These are phyloP conservation scores for Babylonia areolata DNA, from an alignment of 1,140 invertebrate species.

Conservation along the genomic window DNA sequence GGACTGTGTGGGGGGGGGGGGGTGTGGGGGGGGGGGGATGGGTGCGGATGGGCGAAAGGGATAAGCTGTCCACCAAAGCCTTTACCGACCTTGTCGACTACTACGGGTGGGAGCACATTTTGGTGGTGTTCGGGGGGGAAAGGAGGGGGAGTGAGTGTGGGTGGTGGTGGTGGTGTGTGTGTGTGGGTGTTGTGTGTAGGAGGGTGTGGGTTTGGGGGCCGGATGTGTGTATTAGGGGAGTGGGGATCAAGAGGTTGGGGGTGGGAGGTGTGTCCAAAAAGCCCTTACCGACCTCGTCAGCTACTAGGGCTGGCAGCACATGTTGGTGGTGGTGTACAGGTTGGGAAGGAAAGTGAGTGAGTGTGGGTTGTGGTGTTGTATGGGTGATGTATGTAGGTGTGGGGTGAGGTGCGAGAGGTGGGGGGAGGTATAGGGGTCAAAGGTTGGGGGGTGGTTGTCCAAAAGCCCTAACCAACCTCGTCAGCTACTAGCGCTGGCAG, in stretches of 20 bases:
- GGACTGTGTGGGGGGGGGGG: neutral
- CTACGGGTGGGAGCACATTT: constrained; percentile 64
- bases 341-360: constrained; percentile 54
- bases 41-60: no score
- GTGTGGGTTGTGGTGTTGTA: neutral
- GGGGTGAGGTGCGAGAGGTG: neutral
- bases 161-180: no score
- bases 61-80: no score
- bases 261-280: no score
- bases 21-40: neutral
- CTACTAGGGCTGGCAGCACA: constrained; percentile 62
- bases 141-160: neutral
- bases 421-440: no score
- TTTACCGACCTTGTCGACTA: constrained; percentile 60
- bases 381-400: neutral
- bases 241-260: no score
- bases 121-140: constrained; percentile 64
- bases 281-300: constrained; percentile 63
- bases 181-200: no score
- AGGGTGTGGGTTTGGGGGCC: no score
- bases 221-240: no score
- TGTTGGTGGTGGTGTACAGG: constrained; percentile 67
- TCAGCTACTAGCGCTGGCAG: constrained; percentile 63
- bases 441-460: no score
- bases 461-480: constrained; percentile 61